Evolutionary conservation across 2,113 vertebrate species (phyloP), one percentile per base, ranked within the genome.

Genomic region (Donacobius atricapilla): DNA sequence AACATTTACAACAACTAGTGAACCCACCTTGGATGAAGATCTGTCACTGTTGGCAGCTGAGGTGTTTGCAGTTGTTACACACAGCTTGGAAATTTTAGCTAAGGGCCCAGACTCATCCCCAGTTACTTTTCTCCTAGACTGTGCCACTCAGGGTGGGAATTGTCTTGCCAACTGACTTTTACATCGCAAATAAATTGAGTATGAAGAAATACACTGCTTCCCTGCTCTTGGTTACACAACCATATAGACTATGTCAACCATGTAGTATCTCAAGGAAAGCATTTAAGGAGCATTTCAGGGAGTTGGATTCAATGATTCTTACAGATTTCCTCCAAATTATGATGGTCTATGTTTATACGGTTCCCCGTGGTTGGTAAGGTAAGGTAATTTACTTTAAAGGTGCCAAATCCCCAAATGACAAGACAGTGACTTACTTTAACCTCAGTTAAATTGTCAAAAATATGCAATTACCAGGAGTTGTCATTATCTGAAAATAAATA

Each of bases 391-490:
- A 33, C 16, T 72, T 81, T 39, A 60, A 48, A 56, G 4, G 1
- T 51, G 24, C 2, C 22, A 72, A 76, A 53, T 39, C 14, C 11
- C 19, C 15, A 53, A 16, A 44, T 25, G 7, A 51, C 5, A 72
- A 37, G 20, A 40, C 4, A 44, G 6, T 11, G 24, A 33, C 9
- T 6, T 85, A 30, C 16, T 23, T 31, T 57, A 80, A 53, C 6
- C 2, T 35, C 13, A 44, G 11, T 24, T 13, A 48, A 72, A 72
- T 60, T 51, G 3, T 4, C 21, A 58, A 83, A 81, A 78, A 2
- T 3, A 15, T 18, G 5, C 6, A 45, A 18, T 8, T 9, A n/a
- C 5, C 11, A 50, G 8, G 11, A 58, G 2, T 1, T 47, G 21
- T 22, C 5, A 33, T 37, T 45, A 42, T 8, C 7, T n/a, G n/a